Percentiles rank a stretch among this genome's conserved stretches.
Evolutionary conservation across 1,140 invertebrate species (phyloP).

Genomic region (Berghia stephanieae): DNA sequence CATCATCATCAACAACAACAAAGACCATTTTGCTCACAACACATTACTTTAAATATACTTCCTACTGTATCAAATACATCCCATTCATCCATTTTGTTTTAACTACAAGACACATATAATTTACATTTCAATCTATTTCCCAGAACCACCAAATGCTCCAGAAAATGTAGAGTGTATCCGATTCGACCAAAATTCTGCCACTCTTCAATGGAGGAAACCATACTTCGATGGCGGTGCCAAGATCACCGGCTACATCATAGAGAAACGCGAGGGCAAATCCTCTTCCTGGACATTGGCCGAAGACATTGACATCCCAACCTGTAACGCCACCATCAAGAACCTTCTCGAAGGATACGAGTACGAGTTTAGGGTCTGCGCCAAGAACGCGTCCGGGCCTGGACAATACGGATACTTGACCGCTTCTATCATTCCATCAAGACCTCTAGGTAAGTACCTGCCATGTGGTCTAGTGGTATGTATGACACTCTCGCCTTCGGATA

Average conservation of each 20-base stretch:
- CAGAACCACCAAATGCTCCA: slow-evolving; percentile 86
- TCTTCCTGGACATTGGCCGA: slow-evolving; percentile 88
- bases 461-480: too few relatives aligned
- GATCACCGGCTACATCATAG: slow-evolving; percentile 61
- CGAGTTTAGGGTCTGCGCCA: slow-evolving; percentile 92
- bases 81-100: too few relatives aligned
- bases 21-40: too few relatives aligned
- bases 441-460: slow-evolving; percentile 45
- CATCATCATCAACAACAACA: too few relatives aligned
- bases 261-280: slow-evolving; percentile 72
- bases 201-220: slow-evolving; percentile 62
- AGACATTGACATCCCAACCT: slow-evolving; percentile 44
- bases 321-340: slow-evolving; percentile 85
- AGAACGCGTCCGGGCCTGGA: slow-evolving; percentile 93
- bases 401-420: slow-evolving; percentile 90
- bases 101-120: too few relatives aligned
- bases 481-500: too few relatives aligned
- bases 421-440: slow-evolving; percentile 72
- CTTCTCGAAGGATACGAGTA: slow-evolving; percentile 94
- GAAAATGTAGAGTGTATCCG: slow-evolving; percentile 80
- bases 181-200: slow-evolving; percentile 66
- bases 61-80: too few relatives aligned
- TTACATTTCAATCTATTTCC: slow-evolving; percentile 44
- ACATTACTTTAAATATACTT: too few relatives aligned
- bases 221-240: slow-evolving; percentile 60